These are phyloP conservation scores for Lagocephalus sceleratus DNA, from an alignment of 2,797 vertebrate genomes.

Conservation along the genomic window DNA sequence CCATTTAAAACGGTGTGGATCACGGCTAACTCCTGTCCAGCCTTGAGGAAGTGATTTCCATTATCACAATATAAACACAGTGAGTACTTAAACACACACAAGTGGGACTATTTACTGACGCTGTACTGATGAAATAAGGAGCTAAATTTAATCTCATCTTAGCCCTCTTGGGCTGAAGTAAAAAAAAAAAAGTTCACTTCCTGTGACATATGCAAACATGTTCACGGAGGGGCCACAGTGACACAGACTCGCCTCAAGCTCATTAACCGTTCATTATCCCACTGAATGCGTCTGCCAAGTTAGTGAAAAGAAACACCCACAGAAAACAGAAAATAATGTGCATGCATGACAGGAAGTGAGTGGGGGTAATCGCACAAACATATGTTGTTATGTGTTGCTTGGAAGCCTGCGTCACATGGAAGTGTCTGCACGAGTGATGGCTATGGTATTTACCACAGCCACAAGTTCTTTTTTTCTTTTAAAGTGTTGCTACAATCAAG, in stretches of 20 bases:
- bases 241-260: background rate
- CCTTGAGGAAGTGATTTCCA: constrained; percentile 25
- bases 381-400: constrained; percentile 40
- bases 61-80: constrained; percentile 27
- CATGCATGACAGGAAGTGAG: constrained; percentile 33
- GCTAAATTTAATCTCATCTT: background rate
- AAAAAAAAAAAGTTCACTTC: background rate
- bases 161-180: constrained; percentile 3
- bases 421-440: constrained; percentile 5
- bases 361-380: constrained; percentile 31
- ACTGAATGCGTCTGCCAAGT: background rate
- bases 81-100: background rate
- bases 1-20: constrained; percentile 25
- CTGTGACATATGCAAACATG: constrained; percentile 28
- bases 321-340: background rate
- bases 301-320: too few species aligned
- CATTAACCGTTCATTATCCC: too few species aligned
- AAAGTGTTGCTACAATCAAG: too few species aligned
- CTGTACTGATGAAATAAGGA: background rate
- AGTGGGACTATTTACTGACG: background rate
- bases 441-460: background rate
- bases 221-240: constrained; percentile 1
- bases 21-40: constrained; percentile 6
- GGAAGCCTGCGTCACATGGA: constrained; percentile 41
- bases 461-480: too few species aligned